Evolutionary conservation across 1,140 invertebrate species (phyloP).

Genomic region (Micrasema longulum): DNA sequence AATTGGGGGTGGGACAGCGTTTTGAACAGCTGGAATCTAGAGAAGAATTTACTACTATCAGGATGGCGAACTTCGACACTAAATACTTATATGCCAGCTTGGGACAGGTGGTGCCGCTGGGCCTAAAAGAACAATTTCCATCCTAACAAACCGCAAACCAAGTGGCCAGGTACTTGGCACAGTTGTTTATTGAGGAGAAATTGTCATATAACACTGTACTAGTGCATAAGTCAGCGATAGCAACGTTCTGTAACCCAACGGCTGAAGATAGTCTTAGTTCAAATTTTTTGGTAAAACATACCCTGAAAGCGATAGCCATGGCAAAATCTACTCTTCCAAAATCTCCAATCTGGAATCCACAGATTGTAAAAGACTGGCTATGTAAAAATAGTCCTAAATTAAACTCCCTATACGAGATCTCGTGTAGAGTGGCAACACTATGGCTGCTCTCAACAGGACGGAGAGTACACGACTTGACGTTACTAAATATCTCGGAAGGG

Average conservation of each 20-base stretch:
- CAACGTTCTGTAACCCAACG: constrained; percentile 8
- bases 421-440: constrained; percentile 53
- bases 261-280: not conserved
- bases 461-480: constrained; percentile 56
- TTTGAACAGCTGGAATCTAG: not conserved
- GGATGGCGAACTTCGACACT: constrained; percentile 11
- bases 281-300: not conserved
- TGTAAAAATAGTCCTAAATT: constrained; percentile 7
- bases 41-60: not conserved
- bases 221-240: constrained; percentile 1
- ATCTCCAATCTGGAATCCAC: constrained; percentile 5
- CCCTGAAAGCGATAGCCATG: not conserved
- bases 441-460: constrained; percentile 55
- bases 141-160: constrained; percentile 48
- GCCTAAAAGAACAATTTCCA: constrained; percentile 22
- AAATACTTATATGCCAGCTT: not conserved
- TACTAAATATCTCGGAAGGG: constrained; percentile 48
- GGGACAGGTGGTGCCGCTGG: not conserved
- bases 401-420: constrained; percentile 51
- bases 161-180: constrained; percentile 25
- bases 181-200: constrained; percentile 17
- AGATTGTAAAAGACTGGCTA: not conserved
- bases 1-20: not conserved
- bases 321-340: no score
- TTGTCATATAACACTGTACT: constrained; percentile 31